Percentiles rank a stretch among this genome's conserved stretches.
These are phyloP conservation scores for Nemopilema nomurai DNA, from an alignment of 30 jellyfish, hydroid and myxozoan genomes.

Conservation along the genomic window DNA sequence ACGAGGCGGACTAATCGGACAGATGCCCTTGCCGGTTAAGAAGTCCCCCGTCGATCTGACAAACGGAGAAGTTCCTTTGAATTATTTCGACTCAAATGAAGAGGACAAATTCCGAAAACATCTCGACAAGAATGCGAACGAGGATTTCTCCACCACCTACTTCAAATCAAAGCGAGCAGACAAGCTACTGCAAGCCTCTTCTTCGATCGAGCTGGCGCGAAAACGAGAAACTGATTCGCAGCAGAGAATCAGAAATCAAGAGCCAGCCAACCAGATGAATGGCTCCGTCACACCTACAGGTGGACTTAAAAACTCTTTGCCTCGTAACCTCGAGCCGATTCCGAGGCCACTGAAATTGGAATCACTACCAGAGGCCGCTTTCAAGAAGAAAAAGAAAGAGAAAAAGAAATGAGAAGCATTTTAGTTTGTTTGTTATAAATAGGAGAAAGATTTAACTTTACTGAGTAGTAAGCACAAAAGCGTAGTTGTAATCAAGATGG, in stretches of 20 bases:
- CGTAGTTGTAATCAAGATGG: no score
- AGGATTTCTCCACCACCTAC: slow-evolving; percentile 66
- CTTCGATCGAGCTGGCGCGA: slow-evolving; percentile 56
- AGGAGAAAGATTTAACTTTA: no score
- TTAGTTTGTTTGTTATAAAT: background rate
- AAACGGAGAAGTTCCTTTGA: slow-evolving; percentile 62
- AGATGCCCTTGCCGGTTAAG: slow-evolving; percentile 35
- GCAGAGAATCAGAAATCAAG: slow-evolving; percentile 30
- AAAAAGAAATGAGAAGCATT: background rate
- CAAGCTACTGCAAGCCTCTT: slow-evolving; percentile 71
- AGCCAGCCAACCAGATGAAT: slow-evolving; percentile 11
- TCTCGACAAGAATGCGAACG: slow-evolving; percentile 64
- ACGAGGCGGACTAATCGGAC: slow-evolving; percentile 70
- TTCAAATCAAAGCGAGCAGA: slow-evolving; percentile 94
- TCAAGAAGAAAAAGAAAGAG: slow-evolving; percentile 87
- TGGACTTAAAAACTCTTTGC: slow-evolving; percentile 48
- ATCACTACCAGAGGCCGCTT: slow-evolving; percentile 85
- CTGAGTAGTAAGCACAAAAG: no score
- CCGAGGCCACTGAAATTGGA: slow-evolving; percentile 86
- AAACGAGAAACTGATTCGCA: slow-evolving; percentile 55
- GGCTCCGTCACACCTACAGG: slow-evolving; percentile 48
- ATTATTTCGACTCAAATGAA: slow-evolving; percentile 49
- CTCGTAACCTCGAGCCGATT: slow-evolving; percentile 62
- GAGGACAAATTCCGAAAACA: slow-evolving; percentile 77
- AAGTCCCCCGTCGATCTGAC: background rate